These are phyloP conservation scores for Arrhopalites spinosus DNA, from an alignment of 2,888 invertebrate species.

Conservation along the genomic window DNA sequence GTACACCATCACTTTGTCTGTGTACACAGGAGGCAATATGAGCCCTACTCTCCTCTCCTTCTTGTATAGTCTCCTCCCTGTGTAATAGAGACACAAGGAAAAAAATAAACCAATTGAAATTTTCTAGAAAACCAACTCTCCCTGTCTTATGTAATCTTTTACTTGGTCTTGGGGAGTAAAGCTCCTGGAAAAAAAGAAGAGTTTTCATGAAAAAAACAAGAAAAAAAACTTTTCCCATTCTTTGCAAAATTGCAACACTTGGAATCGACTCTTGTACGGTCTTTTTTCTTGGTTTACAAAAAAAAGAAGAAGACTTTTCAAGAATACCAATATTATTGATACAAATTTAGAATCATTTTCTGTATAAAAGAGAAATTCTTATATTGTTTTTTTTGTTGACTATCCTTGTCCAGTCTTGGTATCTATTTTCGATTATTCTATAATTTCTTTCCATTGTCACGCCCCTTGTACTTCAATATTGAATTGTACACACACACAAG, in stretches of 20 bases:
- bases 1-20: not conserved
- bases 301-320: no score
- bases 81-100: not conserved
- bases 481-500: not conserved
- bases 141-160: no score
- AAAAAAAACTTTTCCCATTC: slow-evolving; percentile 24
- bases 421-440: not conserved
- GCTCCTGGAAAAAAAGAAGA: not conserved
- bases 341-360: slow-evolving; percentile 3
- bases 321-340: slow-evolving; percentile 27
- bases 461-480: not conserved
- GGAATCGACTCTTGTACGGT: slow-evolving; percentile 8
- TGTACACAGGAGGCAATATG: not conserved
- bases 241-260: slow-evolving; percentile 11
- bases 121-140: not conserved
- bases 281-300: slow-evolving; percentile 5
- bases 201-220: not conserved
- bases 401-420: not conserved
- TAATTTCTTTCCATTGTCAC: not conserved
- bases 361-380: not conserved
- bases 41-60: no score
- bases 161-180: not conserved
- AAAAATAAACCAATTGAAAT: not conserved
- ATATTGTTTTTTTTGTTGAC: not conserved
- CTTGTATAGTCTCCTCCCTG: not conserved